Evolutionary conservation across 2,113 vertebrate genomes (phyloP).

Genomic region (human (Homo sapiens)): DNA sequence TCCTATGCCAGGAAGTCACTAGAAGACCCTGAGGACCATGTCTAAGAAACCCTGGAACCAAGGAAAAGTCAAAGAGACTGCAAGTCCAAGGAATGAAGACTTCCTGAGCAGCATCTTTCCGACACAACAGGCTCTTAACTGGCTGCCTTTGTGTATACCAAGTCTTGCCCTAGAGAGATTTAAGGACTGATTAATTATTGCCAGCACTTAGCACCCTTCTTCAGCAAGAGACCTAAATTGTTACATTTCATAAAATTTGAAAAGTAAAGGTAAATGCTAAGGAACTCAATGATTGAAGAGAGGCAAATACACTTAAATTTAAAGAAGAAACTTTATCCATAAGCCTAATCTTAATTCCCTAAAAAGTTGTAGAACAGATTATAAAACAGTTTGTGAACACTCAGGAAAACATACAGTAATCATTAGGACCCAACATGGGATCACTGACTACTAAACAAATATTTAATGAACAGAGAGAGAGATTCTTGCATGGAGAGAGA

Average conservation of each 20-base stretch:
- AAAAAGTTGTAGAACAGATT: neutral
- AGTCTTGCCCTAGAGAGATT: neutral
- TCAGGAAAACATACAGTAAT: constrained; percentile 25
- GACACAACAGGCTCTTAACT: neutral
- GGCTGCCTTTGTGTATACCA: neutral
- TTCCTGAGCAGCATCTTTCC: neutral
- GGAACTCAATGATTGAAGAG: neutral
- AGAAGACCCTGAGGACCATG: neutral
- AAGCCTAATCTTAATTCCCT: neutral
- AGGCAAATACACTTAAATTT: neutral
- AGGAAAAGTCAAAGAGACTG: neutral
- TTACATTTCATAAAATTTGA: constrained; percentile 21
- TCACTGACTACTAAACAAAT: neutral
- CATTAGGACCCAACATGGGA: neutral
- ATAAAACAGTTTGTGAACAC: neutral
- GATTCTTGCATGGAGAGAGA: neutral
- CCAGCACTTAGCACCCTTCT: neutral
- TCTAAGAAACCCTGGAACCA: neutral
- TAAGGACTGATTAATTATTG: neutral
- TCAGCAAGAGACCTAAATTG: neutral
- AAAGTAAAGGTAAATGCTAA: neutral
- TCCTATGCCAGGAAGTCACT: neutral
- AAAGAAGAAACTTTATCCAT: neutral
- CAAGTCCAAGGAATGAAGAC: neutral
- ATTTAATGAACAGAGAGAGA: neutral